A percentile compares a stretch with the other conserved stretches of the same genome.
phyloP scores from a whole-genome alignment of 2,888 invertebrate genomes.

The Acleris holmiana region DNA sequence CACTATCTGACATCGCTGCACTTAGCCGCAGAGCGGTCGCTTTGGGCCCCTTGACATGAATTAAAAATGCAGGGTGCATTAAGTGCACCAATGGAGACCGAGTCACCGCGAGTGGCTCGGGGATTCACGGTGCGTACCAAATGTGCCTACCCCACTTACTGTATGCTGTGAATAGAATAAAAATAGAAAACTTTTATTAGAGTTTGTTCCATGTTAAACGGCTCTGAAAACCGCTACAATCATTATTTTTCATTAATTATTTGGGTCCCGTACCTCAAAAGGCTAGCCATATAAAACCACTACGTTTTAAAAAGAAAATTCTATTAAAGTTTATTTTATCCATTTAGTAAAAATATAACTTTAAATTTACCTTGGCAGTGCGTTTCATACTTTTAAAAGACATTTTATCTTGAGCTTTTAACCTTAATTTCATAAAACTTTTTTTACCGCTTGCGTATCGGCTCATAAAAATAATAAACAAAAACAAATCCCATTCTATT shows the following conservation, averaged over 20 bases:
- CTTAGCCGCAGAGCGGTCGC: slow-evolving; percentile 58
- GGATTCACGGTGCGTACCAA: slow-evolving; percentile 14
- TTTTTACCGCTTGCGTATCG: no score
- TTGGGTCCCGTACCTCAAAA: no score
- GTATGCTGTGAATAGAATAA: background rate
- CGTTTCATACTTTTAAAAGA: no score
- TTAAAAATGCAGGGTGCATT: slow-evolving; percentile 80
- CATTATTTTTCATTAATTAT: background rate
- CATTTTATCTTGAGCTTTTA: no score
- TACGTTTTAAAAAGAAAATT: no score
- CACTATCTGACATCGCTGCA: slow-evolving; percentile 49
- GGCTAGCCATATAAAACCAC: no score
- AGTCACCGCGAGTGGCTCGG: slow-evolving; percentile 41
- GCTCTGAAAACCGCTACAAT: background rate
- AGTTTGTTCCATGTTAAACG: no score
- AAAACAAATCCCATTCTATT: background rate
- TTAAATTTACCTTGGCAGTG: no score
- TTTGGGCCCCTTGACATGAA: slow-evolving; percentile 75
- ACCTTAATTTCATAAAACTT: no score
- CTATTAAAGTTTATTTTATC: no score
- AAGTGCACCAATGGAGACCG: slow-evolving; percentile 62
- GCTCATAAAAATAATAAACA: background rate
- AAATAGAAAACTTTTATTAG: background rate
- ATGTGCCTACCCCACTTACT: slow-evolving; percentile 19
- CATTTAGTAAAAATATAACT: no score